Conservation (phyloP, 2,113 vertebrate genomes). For the Pituophis catenifer region DNA sequence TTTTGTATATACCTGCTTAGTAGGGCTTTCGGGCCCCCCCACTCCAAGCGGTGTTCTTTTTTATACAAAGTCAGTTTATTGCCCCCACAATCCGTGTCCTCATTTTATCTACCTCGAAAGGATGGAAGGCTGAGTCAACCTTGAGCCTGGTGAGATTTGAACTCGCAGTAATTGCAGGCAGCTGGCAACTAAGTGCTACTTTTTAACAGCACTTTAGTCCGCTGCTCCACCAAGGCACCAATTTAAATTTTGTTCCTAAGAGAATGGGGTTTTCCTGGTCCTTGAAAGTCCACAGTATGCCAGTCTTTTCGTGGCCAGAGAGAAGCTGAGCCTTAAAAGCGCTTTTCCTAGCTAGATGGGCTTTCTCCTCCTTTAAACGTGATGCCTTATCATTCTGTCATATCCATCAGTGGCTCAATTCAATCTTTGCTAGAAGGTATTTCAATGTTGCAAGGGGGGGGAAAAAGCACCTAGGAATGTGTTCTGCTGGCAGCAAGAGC, state of each 20-base stretch:
- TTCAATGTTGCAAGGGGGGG: not conserved
- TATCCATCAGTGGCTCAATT: not conserved
- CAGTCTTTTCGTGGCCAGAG: not conserved
- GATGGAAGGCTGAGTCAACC: no score
- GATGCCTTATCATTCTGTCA: constrained; percentile 22
- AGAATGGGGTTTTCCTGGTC: not conserved
- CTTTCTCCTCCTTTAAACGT: not conserved
- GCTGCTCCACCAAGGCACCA: no score
- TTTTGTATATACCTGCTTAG: no score
- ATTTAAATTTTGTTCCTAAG: not conserved
- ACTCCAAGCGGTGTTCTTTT: no score
- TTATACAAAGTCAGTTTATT: no score
- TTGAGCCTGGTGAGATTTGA: no score
- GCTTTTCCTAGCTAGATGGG: not conserved
- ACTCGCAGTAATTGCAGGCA: no score
- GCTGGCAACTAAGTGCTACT: no score
- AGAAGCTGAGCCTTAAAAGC: not conserved
- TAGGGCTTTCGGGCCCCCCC: no score
- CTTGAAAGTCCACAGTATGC: not conserved
- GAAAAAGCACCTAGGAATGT: not conserved
- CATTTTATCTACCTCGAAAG: no score
- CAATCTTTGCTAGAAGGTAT: not conserved
- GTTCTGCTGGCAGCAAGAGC: not conserved
- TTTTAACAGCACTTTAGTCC: no score
- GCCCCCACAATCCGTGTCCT: no score